Percentiles rank a stretch among this genome's conserved stretches.
Evolutionary conservation across 2,888 invertebrate species (phyloP).

Genomic region (Orthonychiurus folsomi): DNA sequence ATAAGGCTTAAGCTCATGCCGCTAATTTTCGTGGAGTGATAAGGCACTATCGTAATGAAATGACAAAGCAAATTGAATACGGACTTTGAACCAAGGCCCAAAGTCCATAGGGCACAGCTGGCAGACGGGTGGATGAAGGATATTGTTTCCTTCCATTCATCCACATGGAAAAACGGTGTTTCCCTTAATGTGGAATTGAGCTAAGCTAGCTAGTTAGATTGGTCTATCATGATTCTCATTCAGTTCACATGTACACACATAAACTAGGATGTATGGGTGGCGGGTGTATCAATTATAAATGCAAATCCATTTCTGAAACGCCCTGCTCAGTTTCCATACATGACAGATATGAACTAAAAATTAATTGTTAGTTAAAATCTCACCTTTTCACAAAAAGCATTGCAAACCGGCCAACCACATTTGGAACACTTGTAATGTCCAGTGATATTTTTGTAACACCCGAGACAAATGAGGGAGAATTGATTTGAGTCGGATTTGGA

Average conservation of each 20-base stretch:
- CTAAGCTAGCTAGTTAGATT: too few species aligned
- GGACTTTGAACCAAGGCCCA: not conserved
- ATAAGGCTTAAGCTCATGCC: too few species aligned
- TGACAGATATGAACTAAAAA: not conserved
- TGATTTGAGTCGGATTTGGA: not conserved
- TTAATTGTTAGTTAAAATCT: not conserved
- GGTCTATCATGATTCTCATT: too few species aligned
- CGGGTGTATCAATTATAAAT: too few species aligned
- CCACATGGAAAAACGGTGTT: too few species aligned
- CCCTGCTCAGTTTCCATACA: not conserved
- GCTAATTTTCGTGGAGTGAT: not conserved
- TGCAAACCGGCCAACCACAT: slow-evolving; percentile 65
- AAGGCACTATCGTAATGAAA: not conserved
- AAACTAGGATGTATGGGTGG: too few species aligned
- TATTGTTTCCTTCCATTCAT: not conserved
- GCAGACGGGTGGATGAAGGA: not conserved
- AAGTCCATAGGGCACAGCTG: not conserved
- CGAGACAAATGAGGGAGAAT: slow-evolving; percentile 38
- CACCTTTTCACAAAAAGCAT: slow-evolving; percentile 51
- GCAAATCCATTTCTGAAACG: not conserved
- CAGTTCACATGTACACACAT: too few species aligned
- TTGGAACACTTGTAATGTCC: slow-evolving; percentile 28
- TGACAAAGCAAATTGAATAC: not conserved
- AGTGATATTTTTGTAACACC: slow-evolving; percentile 39
- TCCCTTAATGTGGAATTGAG: too few species aligned